Conservation (phyloP, 2,888 invertebrate genomes). For the Hylaea fasciaria region DNA sequence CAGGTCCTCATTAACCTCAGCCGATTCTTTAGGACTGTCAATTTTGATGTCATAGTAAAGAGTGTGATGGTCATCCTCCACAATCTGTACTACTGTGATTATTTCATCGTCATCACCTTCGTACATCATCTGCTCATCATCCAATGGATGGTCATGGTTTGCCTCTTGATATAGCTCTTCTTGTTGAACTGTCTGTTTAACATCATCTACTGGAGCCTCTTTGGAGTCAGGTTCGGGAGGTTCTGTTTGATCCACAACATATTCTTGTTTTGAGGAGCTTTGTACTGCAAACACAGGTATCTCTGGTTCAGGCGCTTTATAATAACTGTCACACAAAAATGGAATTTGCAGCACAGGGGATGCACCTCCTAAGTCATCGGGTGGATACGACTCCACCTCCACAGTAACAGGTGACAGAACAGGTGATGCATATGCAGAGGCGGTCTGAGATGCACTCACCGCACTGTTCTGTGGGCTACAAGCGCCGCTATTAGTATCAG, state of each 20-base stretch:
- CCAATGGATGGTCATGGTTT: slow-evolving; percentile 58
- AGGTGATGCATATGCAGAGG: slow-evolving; percentile 65
- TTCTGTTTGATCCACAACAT: slow-evolving; percentile 36
- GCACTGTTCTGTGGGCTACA: slow-evolving; percentile 63
- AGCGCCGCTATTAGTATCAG: slow-evolving; percentile 66
- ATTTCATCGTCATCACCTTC: slow-evolving; percentile 78
- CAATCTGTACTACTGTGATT: slow-evolving; percentile 80
- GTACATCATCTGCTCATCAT: slow-evolving; percentile 66
- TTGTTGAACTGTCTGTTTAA: slow-evolving; percentile 29
- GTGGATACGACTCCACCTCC: slow-evolving; percentile 18
- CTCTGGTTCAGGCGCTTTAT: slow-evolving; percentile 28
- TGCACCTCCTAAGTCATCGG: slow-evolving; percentile 5
- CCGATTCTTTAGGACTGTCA: slow-evolving; percentile 63
- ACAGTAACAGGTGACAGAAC: slow-evolving; percentile 59
- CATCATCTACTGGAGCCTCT: slow-evolving; percentile 34
- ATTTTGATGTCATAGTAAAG: slow-evolving; percentile 75
- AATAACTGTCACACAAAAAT: slow-evolving; percentile 41
- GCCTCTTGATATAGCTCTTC: slow-evolving; percentile 41
- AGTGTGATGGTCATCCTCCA: slow-evolving; percentile 78
- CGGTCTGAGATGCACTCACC: slow-evolving; percentile 48
- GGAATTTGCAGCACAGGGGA: slow-evolving; percentile 39
- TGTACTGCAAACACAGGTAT: slow-evolving; percentile 2
- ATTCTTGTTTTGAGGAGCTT: slow-evolving; percentile 27
- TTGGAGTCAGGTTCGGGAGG: slow-evolving; percentile 32
- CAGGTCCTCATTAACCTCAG: slow-evolving; percentile 38